Evolutionary conservation across 2,888 invertebrate species (phyloP).

Genomic region (Apamea sordens): DNA sequence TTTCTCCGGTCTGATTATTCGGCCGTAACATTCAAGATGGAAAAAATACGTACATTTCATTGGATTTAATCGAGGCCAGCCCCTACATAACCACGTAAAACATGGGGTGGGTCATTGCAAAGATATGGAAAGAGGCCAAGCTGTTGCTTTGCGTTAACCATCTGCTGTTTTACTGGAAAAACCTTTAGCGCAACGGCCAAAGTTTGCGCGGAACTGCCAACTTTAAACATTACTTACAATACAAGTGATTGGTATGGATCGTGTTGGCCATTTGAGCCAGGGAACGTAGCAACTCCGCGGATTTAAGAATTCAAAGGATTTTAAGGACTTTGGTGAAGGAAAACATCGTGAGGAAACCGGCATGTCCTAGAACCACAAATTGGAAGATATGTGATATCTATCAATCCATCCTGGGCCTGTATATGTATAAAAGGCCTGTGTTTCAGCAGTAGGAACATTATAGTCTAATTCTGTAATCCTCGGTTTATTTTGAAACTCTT

Average conservation of each 20-base stretch:
- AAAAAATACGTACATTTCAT: conserved; percentile 28
- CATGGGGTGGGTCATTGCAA: conserved; percentile 47
- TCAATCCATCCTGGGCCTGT: too few relatives aligned
- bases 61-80: conserved; percentile 49
- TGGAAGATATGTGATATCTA: too few relatives aligned
- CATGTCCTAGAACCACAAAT: too few relatives aligned
- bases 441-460: too few relatives aligned
- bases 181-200: conserved; percentile 28
- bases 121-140: conserved; percentile 53
- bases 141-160: conserved; percentile 33
- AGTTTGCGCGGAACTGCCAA: conserved; percentile 31
- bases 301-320: conserved; percentile 22
- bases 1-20: conserved; percentile 21
- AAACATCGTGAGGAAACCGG: too few relatives aligned
- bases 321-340: not conserved
- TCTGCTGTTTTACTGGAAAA: conserved; percentile 23
- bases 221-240: conserved; percentile 36
- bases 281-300: not conserved
- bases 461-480: too few relatives aligned
- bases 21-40: conserved; percentile 5
- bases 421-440: too few relatives aligned
- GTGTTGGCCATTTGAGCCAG: conserved; percentile 6
- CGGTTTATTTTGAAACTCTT: too few relatives aligned
- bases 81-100: conserved; percentile 38
- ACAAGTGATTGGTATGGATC: conserved; percentile 27